Base-by-base conservation (phyloP, 2,113 vertebrate genomes). In the Amphilophus citrinellus region DNA sequence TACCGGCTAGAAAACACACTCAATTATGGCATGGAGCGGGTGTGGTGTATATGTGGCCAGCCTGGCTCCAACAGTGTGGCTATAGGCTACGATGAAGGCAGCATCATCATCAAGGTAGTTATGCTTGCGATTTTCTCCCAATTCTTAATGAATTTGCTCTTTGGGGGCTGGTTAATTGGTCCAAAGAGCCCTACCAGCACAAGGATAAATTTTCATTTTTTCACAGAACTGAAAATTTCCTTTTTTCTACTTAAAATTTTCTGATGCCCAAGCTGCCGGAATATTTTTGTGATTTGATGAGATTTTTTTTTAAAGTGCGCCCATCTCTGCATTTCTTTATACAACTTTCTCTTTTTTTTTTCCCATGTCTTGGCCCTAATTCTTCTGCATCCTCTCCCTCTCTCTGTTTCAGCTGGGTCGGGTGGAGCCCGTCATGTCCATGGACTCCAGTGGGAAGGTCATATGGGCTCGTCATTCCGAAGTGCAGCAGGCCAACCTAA, bases 381-480 rank as follows among this genome's bases (percentile, higher is more conserved):
- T 32, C 20, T 35, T 61, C 24, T 17, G 30, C 14, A 13, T 37
- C 22, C 30, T 47, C 17, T 42, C 32, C 57, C 60, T 35, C 20
- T 73, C 20, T 73, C 32, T 73, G 18, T 0, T 35, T 56, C 68
- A 99, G 98, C 97, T 99, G 82, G 98, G 98, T 73, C 97, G 98
- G 37, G 98, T 99, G 90, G 98, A 99, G 79, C 98, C 98, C 15
- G 98, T 98, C 88, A 99, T 99, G 98, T 99, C 98, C 81, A 99
- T 99, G 98, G 98, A 99, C 94, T 95, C 97, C 83, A 99, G 96
- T 73, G 98, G 98, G 58, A 99, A 99, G 95, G 99, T 99, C 47
- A 98, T 99, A 91, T 99, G 98, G 98, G 98, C 98, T 82, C 98
- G 97, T 77, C 98, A 99, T 94, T 99, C 98, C 0, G 98, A 99